Percentiles rank a stretch among this genome's conserved stretches.
These are phyloP conservation scores for Poecile montanus DNA, from an alignment of 2,797 vertebrate species.

Conservation along the genomic window DNA sequence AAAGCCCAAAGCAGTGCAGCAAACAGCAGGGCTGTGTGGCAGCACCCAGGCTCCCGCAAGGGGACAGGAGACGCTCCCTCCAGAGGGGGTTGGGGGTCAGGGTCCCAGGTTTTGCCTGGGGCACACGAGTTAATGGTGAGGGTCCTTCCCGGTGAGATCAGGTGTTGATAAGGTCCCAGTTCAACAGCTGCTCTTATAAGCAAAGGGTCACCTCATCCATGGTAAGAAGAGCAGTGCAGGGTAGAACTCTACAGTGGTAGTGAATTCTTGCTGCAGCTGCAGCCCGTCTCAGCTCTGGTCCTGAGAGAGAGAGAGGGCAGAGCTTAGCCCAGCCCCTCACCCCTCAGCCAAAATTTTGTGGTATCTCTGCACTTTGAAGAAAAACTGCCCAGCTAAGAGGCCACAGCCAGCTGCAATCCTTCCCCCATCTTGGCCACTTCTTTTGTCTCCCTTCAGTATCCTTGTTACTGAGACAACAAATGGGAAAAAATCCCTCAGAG, in stretches of 20 bases:
- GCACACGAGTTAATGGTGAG: background rate
- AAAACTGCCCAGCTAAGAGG: background rate
- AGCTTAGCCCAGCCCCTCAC: background rate
- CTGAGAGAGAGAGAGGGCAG: too few species aligned
- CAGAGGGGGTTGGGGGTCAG: too few species aligned
- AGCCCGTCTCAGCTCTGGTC: background rate
- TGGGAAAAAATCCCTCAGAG: background rate
- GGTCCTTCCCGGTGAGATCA: too few species aligned
- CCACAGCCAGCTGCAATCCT: background rate
- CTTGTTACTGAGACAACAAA: background rate
- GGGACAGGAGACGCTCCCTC: rapidly evolving
- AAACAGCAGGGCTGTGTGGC: background rate
- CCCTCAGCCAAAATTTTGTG: background rate
- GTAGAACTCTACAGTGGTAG: background rate
- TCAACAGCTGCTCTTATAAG: rapidly evolving
- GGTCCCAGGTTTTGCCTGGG: background rate
- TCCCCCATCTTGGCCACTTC: background rate
- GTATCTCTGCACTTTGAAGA: too few species aligned
- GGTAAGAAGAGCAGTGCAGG: background rate
- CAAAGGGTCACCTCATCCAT: background rate
- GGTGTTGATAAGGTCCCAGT: background rate
- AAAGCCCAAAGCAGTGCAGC: background rate
- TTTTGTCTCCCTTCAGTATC: background rate
- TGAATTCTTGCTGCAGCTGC: background rate
- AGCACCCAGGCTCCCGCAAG: rapidly evolving